Percentiles rank a stretch among this genome's conserved stretches.
These are phyloP conservation scores for Clunio marinus DNA, from an alignment of 2,888 invertebrate genomes.

Conservation along the genomic window DNA sequence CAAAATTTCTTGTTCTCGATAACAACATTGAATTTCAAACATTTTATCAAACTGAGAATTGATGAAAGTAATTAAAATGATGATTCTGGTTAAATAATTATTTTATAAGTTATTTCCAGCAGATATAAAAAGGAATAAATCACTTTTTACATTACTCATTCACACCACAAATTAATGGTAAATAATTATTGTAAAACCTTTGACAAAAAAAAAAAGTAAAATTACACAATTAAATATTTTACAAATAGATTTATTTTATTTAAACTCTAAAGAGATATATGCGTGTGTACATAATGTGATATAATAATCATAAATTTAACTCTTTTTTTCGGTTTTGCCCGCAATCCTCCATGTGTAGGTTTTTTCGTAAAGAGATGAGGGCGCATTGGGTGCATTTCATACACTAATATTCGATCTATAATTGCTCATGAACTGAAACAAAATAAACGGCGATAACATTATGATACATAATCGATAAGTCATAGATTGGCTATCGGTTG, in stretches of 20 bases:
- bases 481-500: background rate
- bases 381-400: background rate
- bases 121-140: too few species aligned
- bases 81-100: too few species aligned
- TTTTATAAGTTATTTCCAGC: too few species aligned
- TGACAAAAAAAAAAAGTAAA: too few species aligned
- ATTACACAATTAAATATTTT: conserved; percentile 15
- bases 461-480: conserved; percentile 18
- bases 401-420: background rate
- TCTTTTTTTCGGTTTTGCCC: background rate
- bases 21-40: too few species aligned
- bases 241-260: conserved; percentile 12
- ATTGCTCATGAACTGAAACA: conserved; percentile 19
- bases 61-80: too few species aligned
- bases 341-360: background rate
- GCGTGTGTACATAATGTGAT: conserved; percentile 27
- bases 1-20: too few species aligned
- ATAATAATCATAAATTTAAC: conserved; percentile 22
- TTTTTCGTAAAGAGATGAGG: background rate
- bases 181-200: too few species aligned
- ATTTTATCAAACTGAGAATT: too few species aligned
- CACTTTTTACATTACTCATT: too few species aligned
- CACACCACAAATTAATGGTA: too few species aligned
- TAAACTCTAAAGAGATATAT: conserved; percentile 23
- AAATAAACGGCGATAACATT: conserved; percentile 33